Percentiles rank a stretch among this genome's conserved stretches.
phyloP scores from a whole-genome alignment of 2,797 vertebrate genomes.

The Hydrolagus colliei region DNA sequence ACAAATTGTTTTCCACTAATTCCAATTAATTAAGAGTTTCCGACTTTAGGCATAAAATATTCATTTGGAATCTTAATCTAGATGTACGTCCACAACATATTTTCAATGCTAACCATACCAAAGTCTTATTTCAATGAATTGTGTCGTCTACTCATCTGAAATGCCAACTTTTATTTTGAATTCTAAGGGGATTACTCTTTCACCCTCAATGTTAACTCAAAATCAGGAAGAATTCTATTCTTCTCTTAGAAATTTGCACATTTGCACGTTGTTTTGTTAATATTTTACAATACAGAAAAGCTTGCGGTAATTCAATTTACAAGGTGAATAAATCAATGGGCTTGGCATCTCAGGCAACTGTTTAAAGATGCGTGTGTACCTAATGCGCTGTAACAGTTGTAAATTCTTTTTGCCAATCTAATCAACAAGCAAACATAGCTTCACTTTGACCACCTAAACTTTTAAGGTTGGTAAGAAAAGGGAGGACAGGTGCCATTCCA shows the following conservation, averaged over 20 bases:
- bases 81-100: background rate
- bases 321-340: background rate
- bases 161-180: background rate
- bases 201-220: too few species aligned
- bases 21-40: background rate
- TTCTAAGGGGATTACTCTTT: too few species aligned
- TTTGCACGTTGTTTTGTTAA: background rate
- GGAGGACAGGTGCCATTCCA: constrained; percentile 1
- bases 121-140: too few species aligned
- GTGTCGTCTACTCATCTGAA: background rate
- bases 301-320: background rate
- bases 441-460: background rate
- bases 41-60: background rate
- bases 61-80: background rate
- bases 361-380: background rate
- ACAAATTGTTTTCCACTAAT: background rate
- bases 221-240: too few species aligned
- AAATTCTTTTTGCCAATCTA: background rate
- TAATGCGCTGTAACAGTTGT: background rate
- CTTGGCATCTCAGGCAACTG: background rate
- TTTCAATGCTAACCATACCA: background rate
- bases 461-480: background rate
- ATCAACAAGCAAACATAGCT: constrained; percentile 11
- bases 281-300: constrained; percentile 5
- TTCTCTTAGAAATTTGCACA: background rate